Conservation (phyloP, 2,888 invertebrate genomes). For the Hirtodrosophila alboralis region DNA sequence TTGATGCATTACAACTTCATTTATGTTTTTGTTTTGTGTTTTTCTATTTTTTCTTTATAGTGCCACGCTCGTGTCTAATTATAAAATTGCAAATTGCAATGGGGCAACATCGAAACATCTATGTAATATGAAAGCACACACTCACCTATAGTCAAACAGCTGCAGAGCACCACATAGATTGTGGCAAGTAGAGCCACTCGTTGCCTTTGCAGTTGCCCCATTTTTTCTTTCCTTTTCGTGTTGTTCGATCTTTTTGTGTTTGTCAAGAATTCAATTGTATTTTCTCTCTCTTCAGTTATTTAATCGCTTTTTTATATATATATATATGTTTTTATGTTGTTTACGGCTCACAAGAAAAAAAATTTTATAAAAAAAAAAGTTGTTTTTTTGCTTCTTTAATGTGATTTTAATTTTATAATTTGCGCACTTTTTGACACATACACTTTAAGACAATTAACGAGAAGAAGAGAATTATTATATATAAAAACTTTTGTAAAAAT, state of each 20-base stretch:
- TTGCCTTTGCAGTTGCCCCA: slow-evolving; percentile 64
- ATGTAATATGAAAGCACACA: slow-evolving; percentile 52
- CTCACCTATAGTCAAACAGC: slow-evolving; percentile 70
- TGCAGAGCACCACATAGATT: slow-evolving; percentile 56
- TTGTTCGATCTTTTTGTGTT: slow-evolving; percentile 23
- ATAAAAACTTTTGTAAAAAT: slow-evolving; percentile 8
- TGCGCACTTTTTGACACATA: slow-evolving; percentile 38
- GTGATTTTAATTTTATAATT: slow-evolving; percentile 42
- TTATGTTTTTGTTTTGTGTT: not conserved
- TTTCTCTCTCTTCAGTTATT: slow-evolving; percentile 20
- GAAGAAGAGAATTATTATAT: not conserved
- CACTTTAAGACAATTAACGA: slow-evolving; percentile 24
- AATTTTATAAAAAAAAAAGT: slow-evolving; percentile 47
- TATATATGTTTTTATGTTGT: slow-evolving; percentile 6
- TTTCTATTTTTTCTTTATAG: not conserved
- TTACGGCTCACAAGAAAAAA: slow-evolving; percentile 48
- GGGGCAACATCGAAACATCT: too few species aligned
- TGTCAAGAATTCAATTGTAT: slow-evolving; percentile 42
- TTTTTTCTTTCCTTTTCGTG: slow-evolving; percentile 35
- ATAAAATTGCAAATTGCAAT: slow-evolving; percentile 33
- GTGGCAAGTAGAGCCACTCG: slow-evolving; percentile 61
- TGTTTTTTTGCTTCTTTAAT: slow-evolving; percentile 41
- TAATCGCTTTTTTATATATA: slow-evolving; percentile 6
- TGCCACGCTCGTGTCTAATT: slow-evolving; percentile 49
- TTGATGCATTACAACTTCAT: slow-evolving; percentile 35